A percentile compares a stretch with the other conserved stretches of the same genome.
These are phyloP conservation scores for Lepetodrilus schrolli DNA, from an alignment of 2,888 invertebrate species.

Conservation along the genomic window DNA sequence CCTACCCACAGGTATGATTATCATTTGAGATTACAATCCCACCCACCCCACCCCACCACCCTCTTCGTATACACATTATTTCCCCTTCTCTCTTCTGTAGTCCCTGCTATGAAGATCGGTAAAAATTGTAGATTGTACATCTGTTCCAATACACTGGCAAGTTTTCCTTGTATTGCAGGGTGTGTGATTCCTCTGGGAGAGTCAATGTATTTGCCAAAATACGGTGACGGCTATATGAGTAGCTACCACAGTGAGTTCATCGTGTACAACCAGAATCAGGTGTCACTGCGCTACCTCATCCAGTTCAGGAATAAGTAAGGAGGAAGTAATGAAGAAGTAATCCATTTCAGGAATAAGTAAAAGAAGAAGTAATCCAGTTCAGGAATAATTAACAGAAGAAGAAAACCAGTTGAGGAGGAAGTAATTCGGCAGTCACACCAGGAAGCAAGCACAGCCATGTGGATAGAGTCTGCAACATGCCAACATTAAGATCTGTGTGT, in stretches of 20 bases:
- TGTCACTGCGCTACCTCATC: conserved; percentile 40
- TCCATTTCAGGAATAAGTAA: no score
- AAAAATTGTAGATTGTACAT: not conserved
- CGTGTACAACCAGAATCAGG: conserved; percentile 37
- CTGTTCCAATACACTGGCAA: not conserved
- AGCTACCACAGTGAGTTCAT: conserved; percentile 35
- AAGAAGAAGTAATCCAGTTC: no score
- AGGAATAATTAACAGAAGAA: no score
- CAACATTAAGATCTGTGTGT: no score
- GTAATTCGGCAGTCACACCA: no score
- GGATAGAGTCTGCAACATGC: no score
- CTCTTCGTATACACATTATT: no score
- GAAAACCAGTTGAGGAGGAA: no score
- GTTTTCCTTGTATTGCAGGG: not conserved
- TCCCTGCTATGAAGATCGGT: no score
- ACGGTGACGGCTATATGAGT: not conserved
- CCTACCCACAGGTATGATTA: conserved; percentile 36
- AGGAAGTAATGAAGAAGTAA: no score
- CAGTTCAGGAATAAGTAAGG: conserved; percentile 25
- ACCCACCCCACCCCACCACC: no score
- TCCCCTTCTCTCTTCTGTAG: not conserved
- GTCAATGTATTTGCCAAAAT: not conserved
- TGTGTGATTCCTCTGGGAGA: conserved; percentile 29
- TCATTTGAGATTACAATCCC: not conserved
- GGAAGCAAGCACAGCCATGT: no score